Base-by-base conservation (phyloP, 2,113 vertebrate species). In the Myotis yumanensis region DNA sequence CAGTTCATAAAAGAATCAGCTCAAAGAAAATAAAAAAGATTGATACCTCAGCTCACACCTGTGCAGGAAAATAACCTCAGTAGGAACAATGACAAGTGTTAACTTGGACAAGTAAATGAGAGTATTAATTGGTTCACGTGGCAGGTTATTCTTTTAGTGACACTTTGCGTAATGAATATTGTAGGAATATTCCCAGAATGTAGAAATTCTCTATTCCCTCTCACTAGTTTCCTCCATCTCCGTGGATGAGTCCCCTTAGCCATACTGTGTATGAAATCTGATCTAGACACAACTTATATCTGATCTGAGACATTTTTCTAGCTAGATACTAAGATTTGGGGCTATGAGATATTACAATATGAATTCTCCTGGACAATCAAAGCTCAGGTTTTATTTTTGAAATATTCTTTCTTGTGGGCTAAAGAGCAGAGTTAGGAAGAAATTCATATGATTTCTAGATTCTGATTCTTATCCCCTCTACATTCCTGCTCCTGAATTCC, bases 21-120 rank as follows among this genome's bases (percentile, higher is more conserved):
- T 11, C 18, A 71, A 85, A 48, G 40, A 20, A 89, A 30, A 76
- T 10, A 5, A 2, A 37, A 73, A 84, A 28, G 25, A n/a, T 12
- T 23, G 23, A 2, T 12, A 79, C 4, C 5, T 0, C 28, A 48
- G 5, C 7, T 46, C 10, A 52, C 3, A 62, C 8, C 9, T 66
- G 14, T 8, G 22, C 5, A 73, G 23, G 16, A 75, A 91, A 18
- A 43, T 22, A 52, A 16, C 16, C 20, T 5, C 15, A 14, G 3
- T 20, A 20, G 2, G 30, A 46, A 62, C 2, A 75, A 28, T 46
- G 14, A 15, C 11, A 82, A 76, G 16, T 7, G 11, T 28, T 62
- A 25, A 62, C 11, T 62, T 28, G 59, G 59, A 62, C 59, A 28
- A 59, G 23, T 25, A 59, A 25, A 59, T 25, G 57, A 25, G 57